Evolutionary conservation across 1,140 invertebrate genomes (phyloP), one percentile per base, ranked within the genome.

Genomic region (Heliconius hewitsoni): DNA sequence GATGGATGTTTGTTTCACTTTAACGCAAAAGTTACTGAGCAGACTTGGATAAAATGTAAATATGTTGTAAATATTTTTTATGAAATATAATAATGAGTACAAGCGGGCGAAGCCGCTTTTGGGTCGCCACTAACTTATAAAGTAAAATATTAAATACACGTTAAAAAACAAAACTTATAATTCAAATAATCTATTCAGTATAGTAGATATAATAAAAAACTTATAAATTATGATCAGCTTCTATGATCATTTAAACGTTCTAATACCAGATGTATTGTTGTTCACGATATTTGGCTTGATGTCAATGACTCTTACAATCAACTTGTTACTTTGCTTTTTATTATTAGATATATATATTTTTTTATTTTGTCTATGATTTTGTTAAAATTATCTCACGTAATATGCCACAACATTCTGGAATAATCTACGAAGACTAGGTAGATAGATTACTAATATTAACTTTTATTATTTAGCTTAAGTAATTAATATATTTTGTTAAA

Each of bases 231-330:
- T 83, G 81, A 83, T 86, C 83, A 85, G 78, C 76, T 80, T 84
- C 84, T 77, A 84, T 85, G 83, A 90, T 86, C 83, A 87, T 89
- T 90, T 85, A 81, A 86, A 73, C 85, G 83, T 83, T 87, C 82
- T 79, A 88, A 86, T 82, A 85, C 81, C 23, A 77, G 78, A 70
- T 86, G 87, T 90, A 91, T 91, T 66, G 27, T 66, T 93, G 89
- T 91, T 92, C 90, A 90, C 86, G 85, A 88, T 86, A 90, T 94
- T 94, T 89, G 87, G 89, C 87, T 77, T 79, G 84, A 81, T 90
- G 90, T 91, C 91, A 81, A 82, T 79, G 90, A 93, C 89, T 88
- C 81, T 75, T 79, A 82, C 85, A 87, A 86, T 86, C 85, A 88
- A 83, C 84, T 90, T 83, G 87, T 86, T 88, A 82, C 83, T 76